Evolutionary conservation across 2,888 invertebrate species (phyloP), one percentile per base, ranked within the genome.

Genomic region (Ashinkailepas kermadecensis): DNA sequence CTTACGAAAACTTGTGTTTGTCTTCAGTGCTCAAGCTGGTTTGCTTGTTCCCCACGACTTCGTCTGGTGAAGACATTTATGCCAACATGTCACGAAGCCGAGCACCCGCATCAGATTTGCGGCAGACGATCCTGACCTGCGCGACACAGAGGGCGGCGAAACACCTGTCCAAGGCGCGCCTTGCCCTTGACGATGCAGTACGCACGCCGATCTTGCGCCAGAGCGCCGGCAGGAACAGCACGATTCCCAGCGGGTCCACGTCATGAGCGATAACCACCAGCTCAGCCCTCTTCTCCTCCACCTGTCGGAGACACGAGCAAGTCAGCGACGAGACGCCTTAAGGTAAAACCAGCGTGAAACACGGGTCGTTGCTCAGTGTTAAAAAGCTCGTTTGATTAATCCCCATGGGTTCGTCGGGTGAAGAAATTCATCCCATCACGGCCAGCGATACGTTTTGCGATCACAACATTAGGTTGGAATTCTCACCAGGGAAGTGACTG

Each of bases 201-300:
- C 25, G 99, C n/a, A 99, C 97, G 83, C 97, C 98, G 99, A 99
- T 99, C 89, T 99, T 99, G 86, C 99, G 94, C 91, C 99, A 99
- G 84, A 99, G 91, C 59, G 99, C 96, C 74, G 99, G 99, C 87
- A 99, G 90, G 91, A 96, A 99, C 67, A 99, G 90, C 4, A 99
- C 99, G 87, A 99, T 90, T 97, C 99, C 99, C 88, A 99, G 92
- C 64, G 99, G 99, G 88, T 99, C 99, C 64, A 99, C 98, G 91
- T 99, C 98, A 87, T 98, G 98, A 81, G 99, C 96, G 86, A 99
- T 98, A 86, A 98, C 93, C 25, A 99, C 99, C 84, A 99, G 91
- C 88, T 97, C 96, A 65, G 99, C 99, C 89, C 98, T 98, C 90
- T 99, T 99, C 90, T 97, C 96, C 89, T 99, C 99, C 11, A 99